Conservation (phyloP, 2,797 vertebrate species). For the Hybognathus amarus region DNA sequence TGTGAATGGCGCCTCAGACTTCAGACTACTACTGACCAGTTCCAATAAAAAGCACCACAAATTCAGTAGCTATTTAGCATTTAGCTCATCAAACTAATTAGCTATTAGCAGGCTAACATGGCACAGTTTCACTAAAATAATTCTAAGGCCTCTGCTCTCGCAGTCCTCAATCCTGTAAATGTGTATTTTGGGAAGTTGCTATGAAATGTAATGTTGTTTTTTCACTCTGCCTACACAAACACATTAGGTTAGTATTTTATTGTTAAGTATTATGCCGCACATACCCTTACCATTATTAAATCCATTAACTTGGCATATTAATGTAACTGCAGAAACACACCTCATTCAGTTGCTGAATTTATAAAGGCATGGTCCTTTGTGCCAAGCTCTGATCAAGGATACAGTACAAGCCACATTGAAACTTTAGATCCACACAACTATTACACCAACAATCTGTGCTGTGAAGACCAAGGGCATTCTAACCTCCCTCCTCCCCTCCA, state of each 20-base stretch:
- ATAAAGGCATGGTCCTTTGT: neutral
- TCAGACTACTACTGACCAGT: neutral
- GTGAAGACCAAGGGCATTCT: conserved; percentile 55
- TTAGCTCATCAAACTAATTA: neutral
- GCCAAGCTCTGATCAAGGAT: conserved; percentile 24
- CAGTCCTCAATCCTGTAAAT: conserved; percentile 46
- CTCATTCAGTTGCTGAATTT: conserved; percentile 13
- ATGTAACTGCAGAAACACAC: neutral
- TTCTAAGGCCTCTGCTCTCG: conserved; percentile 53
- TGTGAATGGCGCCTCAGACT: neutral
- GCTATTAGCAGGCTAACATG: neutral
- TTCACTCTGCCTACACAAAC: conserved; percentile 38
- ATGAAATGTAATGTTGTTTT: conserved; percentile 49
- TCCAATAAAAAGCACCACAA: neutral
- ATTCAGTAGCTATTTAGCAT: neutral
- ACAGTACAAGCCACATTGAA: conserved; percentile 7
- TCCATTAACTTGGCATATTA: conserved; percentile 16
- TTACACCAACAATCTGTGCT: conserved; percentile 38
- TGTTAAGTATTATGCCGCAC: conserved; percentile 14
- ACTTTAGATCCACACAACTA: conserved; percentile 13
- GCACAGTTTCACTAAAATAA: neutral
- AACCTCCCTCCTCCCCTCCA: conserved; percentile 53
- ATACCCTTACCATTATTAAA: conserved; percentile 3
- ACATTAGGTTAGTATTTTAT: conserved; percentile 3
- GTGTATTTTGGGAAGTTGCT: conserved; percentile 37